phyloP scores from a whole-genome alignment of 2,888 invertebrate genomes.

The Cyaniris semiargus region DNA sequence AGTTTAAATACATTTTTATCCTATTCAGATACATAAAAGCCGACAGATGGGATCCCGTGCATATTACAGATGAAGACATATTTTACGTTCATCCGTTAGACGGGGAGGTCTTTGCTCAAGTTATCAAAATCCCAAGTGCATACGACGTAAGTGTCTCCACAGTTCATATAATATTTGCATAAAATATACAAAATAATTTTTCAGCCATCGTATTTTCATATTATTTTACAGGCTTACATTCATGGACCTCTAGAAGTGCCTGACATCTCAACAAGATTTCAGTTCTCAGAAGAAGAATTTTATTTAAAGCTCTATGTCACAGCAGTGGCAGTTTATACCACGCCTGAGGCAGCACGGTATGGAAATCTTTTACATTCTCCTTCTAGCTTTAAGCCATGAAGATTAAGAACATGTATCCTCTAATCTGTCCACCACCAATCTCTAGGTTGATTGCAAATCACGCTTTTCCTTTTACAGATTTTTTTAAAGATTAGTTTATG shows the following conservation, averaged over 20 bases:
- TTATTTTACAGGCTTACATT: slow-evolving; percentile 73
- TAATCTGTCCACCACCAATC: too few relatives aligned
- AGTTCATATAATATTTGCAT: too few relatives aligned
- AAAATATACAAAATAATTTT: too few relatives aligned
- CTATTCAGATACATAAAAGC: slow-evolving; percentile 78
- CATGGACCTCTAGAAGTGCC: slow-evolving; percentile 85
- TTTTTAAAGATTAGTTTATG: too few relatives aligned
- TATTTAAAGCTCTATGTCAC: slow-evolving; percentile 82
- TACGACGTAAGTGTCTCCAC: slow-evolving; percentile 78
- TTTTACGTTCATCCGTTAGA: slow-evolving; percentile 85
- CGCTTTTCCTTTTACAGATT: too few relatives aligned
- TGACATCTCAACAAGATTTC: slow-evolving; percentile 82
- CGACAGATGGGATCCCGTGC: slow-evolving; percentile 74
- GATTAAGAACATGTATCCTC: too few relatives aligned
- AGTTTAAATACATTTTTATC: background rate
- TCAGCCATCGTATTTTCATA: too few relatives aligned
- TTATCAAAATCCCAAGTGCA: slow-evolving; percentile 84
- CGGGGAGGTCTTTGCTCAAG: slow-evolving; percentile 87
- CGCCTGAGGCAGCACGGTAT: slow-evolving; percentile 78
- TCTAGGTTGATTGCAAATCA: too few relatives aligned
- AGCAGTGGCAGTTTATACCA: slow-evolving; percentile 81
- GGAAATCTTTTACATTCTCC: background rate
- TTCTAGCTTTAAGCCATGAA: background rate
- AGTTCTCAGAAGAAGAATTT: slow-evolving; percentile 72
- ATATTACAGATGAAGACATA: slow-evolving; percentile 64